Evolutionary conservation across 2,888 invertebrate species (phyloP), one percentile per base, ranked within the genome.

Genomic region (Morinoia aosen): DNA sequence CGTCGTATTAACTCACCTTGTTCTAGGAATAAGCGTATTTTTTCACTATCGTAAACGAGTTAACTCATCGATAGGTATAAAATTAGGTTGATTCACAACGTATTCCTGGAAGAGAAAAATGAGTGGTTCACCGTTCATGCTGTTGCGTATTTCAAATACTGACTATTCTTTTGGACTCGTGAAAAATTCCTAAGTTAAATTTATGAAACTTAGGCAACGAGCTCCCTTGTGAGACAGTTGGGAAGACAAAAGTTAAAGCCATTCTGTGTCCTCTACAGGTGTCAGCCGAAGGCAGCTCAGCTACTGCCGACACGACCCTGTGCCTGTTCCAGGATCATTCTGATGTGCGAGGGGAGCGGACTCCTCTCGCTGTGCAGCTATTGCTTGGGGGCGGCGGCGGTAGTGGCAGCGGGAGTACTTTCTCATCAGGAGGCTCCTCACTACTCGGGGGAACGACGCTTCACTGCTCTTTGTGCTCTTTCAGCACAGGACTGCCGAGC

Each of bases 261-360:
- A 33, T 93, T 93, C 93, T 93, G 93, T 93, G 57, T 93, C 57
- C 93, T 57, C 93, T 33, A 57, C 93, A 93, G 93, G 93, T 93
- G 93, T 93, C 93, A 48, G n/a, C 57, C 25, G 93, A 93, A 56
- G 57, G 93, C 93, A 57, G 58, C 93, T 33, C 57, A 8, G 57
- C 57, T 56, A 57, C 93, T n/a, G 93, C 57, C 56, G 93, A 93
- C 76, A 76, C 90, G 40, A 90, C 40, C 90, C 40, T 90, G 90
- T 48, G 90, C 90, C 19, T 76, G 25, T 57, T 93, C 57, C 93
- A 93, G 57, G 93, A 57, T 48, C 93, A 93, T 10, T 90, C 90
- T 39, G 90, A 90, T 40, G 90, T 16, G 76, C 90, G 48, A 48
- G 90, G 93, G n/a, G 56, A 56, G 56, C 56, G 57, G n/a, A 33